Evolutionary conservation across 2,113 vertebrate species (phyloP).

Genomic region (Tauraco erythrolophus): DNA sequence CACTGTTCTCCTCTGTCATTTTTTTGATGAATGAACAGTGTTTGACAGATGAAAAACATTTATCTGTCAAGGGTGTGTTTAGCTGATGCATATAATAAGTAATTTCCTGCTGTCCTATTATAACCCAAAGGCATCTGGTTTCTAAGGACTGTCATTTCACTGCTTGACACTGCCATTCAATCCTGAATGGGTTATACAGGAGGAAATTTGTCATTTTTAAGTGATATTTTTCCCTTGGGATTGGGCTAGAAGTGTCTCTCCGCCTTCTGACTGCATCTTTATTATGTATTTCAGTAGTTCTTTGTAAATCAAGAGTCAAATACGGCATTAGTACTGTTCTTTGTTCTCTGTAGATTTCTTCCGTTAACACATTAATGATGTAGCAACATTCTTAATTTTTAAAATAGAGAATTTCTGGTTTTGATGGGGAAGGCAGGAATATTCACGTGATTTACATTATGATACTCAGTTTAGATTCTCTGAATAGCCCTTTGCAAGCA

Average conservation of each 20-base stretch:
- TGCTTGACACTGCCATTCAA: not conserved
- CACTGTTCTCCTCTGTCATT: not conserved
- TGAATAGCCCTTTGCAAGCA: not conserved
- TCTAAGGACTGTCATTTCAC: constrained; percentile 39
- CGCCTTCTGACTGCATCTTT: not conserved
- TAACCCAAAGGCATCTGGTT: constrained; percentile 30
- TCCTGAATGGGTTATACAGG: not conserved
- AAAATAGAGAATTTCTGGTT: not conserved
- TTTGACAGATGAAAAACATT: constrained; percentile 19
- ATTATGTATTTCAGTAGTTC: not conserved
- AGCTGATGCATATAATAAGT: constrained; percentile 12
- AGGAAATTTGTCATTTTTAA: constrained; percentile 2
- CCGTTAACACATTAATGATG: not conserved
- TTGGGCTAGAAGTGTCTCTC: not conserved
- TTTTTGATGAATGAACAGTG: not conserved
- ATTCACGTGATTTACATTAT: not conserved
- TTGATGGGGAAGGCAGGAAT: not conserved
- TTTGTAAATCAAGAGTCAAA: not conserved
- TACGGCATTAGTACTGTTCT: not conserved
- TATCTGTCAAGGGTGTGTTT: constrained; percentile 22
- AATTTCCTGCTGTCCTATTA: not conserved
- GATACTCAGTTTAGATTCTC: not conserved
- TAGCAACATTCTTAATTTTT: not conserved
- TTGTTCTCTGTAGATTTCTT: not conserved
- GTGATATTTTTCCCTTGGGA: not conserved